Base-by-base conservation (phyloP, 1,140 invertebrate genomes). In the Achroia grisella region DNA sequence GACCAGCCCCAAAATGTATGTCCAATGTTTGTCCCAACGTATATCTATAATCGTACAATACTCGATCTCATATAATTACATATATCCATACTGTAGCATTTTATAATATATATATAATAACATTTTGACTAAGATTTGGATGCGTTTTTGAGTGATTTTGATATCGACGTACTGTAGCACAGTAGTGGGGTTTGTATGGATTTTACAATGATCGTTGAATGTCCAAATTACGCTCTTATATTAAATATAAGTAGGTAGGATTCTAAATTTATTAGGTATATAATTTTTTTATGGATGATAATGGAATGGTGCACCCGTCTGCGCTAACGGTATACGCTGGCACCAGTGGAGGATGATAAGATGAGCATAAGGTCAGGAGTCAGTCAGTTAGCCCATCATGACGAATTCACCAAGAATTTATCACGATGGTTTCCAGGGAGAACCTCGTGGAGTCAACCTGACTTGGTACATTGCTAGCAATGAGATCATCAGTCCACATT, bases 41-140 rank as follows among this genome's bases (percentile, higher is more conserved):
- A 58, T 50, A 55, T n/a, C 58, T 60, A 57, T 47, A 49, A 12
- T 27, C 39, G 59, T 68, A 71, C 59, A 63, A 54, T 44, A 6
- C 14, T 44, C 35, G 35, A 44, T 46, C 44, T 46, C 23, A 42
- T 27, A 39, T 41, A 45, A 15, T 34, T 39, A 46, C 17, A 33
- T 51, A 44, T 52, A 49, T 44, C 39, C 46, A 50, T 58, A 51
- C 40, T 40, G 52, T 55, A 55, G 46, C 42, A 30, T n/a, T 2
- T 15, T 37, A 37, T 30, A 37, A 42, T 34, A 36, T 13, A n/a
- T 37, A 37, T 30, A 37, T 37, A 29, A 36, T 13, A n/a, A 15
- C 17, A 30, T 50, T 44, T 28, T 4, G 10, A 13, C 17, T 37
- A 37, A n/a, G n/a, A 17, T 54, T 54, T 48, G 35, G 52, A 54